phyloP scores from a whole-genome alignment of 2,113 vertebrate species.

The human region GRCh38 chrX:105769001-105769500 shows the following conservation, averaged over 20 bases:
- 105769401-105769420: conserved; percentile 75
- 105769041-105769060: conserved; percentile 68
- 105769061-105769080: conserved; percentile 75
- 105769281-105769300: conserved; percentile 71
- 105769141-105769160: conserved; percentile 71
- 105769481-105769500: conserved; percentile 84
- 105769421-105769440: conserved; percentile 80
- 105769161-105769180: conserved; percentile 61
- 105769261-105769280: conserved; percentile 70
- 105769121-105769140: conserved; percentile 73
- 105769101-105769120: conserved; percentile 76
- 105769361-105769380: conserved; percentile 79
- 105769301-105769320: conserved; percentile 77
- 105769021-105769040: conserved; percentile 69
- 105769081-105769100: conserved; percentile 73
- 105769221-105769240: conserved; percentile 54
- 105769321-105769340: conserved; percentile 73
- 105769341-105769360: conserved; percentile 79
- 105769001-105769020: conserved; percentile 75
- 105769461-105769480: conserved; percentile 85
- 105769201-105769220: conserved; percentile 60
- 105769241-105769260: conserved; percentile 71
- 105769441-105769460: conserved; percentile 82
- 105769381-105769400: conserved; percentile 81
- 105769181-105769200: conserved; percentile 58